A percentile compares a stretch with the other conserved stretches of the same genome.
Evolutionary conservation across 1,140 invertebrate species (phyloP).

Genomic region (Drosophila pectinifera): DNA sequence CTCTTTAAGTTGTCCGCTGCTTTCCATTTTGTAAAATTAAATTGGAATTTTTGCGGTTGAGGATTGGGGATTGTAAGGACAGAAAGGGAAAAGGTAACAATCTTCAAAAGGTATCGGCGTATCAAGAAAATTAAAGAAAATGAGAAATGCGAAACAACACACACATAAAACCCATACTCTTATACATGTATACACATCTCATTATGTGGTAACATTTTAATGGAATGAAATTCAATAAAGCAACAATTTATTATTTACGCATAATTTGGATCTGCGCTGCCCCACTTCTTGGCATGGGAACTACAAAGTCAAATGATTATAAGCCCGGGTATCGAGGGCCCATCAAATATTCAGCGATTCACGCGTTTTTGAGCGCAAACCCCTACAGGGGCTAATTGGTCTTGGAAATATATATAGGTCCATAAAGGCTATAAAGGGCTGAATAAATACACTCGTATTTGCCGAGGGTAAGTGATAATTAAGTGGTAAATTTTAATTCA

Average conservation of each 20-base stretch:
- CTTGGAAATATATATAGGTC: not conserved
- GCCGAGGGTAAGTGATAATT: not conserved
- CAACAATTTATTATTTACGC: conserved; percentile 76
- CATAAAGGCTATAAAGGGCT: not conserved
- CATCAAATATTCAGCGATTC: conserved; percentile 27
- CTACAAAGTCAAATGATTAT: not conserved
- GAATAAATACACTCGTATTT: too few species aligned
- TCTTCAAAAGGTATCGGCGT: conserved; percentile 31
- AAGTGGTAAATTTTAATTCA: conserved; percentile 9
- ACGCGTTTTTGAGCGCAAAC: conserved; percentile 10
- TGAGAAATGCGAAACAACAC: conserved; percentile 7
- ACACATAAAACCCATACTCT: conserved; percentile 18
- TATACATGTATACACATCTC: conserved; percentile 43
- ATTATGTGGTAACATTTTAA: conserved; percentile 74
- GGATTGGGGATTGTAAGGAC: not conserved
- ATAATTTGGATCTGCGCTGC: conserved; percentile 29
- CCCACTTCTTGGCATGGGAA: conserved; percentile 10
- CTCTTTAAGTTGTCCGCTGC: conserved; percentile 2
- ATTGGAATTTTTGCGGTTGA: conserved; percentile 14
- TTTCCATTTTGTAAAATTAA: conserved; percentile 11
- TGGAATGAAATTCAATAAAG: conserved; percentile 79
- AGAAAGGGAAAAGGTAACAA: too few species aligned
- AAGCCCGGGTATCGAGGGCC: not conserved
- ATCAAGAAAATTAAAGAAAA: conserved; percentile 4
- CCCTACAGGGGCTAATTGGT: not conserved